Conservation (phyloP, 2,888 invertebrate species). For the Crocallis elinguaria region DNA sequence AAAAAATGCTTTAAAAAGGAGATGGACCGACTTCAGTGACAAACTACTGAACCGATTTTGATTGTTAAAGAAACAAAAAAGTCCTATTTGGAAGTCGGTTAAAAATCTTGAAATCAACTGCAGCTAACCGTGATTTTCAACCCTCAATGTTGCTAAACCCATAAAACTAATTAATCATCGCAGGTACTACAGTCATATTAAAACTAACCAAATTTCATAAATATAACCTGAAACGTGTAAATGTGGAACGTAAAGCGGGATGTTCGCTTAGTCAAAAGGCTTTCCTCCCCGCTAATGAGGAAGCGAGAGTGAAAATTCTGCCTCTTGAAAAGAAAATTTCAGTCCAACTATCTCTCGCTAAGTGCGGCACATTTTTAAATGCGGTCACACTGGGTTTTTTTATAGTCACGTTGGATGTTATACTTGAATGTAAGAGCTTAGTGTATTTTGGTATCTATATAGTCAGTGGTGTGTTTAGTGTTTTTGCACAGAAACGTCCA, state of each 20-base stretch:
- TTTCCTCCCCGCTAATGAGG: constrained; percentile 64
- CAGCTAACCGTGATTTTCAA: not conserved
- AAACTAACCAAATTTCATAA: constrained; percentile 17
- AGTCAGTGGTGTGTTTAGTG: constrained; percentile 1
- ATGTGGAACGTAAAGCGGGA: constrained; percentile 55
- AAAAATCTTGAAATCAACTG: not conserved
- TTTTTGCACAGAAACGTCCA: constrained; percentile 1
- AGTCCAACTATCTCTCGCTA: constrained; percentile 59
- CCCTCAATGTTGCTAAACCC: not conserved
- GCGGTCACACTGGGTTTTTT: constrained; percentile 30
- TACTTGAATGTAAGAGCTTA: constrained; percentile 1
- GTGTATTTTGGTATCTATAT: no score
- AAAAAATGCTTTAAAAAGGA: no score
- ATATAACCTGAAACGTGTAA: constrained; percentile 42
- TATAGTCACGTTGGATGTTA: not conserved
- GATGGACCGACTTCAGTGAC: no score
- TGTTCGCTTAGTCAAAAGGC: constrained; percentile 63
- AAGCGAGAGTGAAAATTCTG: constrained; percentile 61
- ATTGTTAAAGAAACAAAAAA: no score
- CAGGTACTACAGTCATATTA: constrained; percentile 2
- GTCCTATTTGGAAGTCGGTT: no score
- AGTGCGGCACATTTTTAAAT: constrained; percentile 59
- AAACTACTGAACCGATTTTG: no score
- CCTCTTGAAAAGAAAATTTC: constrained; percentile 66
- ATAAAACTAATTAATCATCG: not conserved